A percentile compares a stretch with the other conserved stretches of the same genome.
phyloP scores from a whole-genome alignment of 2,113 vertebrate species.

The Paraplagusia blochii region DNA sequence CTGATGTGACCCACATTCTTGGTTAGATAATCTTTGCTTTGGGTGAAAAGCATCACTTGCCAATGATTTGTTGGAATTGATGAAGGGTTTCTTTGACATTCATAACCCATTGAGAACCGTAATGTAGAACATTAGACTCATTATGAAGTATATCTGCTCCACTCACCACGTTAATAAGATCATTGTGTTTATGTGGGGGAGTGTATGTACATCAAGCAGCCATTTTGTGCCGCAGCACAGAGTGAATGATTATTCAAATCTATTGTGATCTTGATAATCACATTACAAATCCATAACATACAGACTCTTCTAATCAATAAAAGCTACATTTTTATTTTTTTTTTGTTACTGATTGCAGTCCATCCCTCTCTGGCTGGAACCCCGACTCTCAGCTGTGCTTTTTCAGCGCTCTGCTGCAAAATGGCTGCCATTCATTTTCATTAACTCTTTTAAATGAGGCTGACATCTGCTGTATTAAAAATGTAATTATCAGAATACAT shows the following conservation, averaged over 20 bases:
- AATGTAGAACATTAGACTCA: neutral
- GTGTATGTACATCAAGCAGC: constrained; percentile 12
- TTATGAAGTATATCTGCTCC: neutral
- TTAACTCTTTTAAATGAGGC: constrained; percentile 68
- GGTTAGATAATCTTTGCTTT: too few relatives aligned
- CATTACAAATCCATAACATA: constrained; percentile 46
- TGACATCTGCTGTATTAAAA: constrained; percentile 75
- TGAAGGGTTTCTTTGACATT: constrained; percentile 22
- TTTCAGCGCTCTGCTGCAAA: constrained; percentile 33
- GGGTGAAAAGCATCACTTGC: neutral
- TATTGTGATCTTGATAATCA: constrained; percentile 24
- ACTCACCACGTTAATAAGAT: constrained; percentile 20
- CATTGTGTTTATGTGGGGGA: neutral
- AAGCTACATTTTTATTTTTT: constrained; percentile 33
- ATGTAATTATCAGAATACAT: constrained; percentile 77
- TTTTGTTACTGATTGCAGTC: constrained; percentile 13
- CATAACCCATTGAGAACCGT: neutral
- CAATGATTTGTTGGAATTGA: constrained; percentile 3
- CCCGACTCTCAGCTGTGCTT: constrained; percentile 16
- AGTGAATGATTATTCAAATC: constrained; percentile 42
- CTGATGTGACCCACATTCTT: too few relatives aligned
- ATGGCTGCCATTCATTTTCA: constrained; percentile 72
- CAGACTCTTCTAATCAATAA: constrained; percentile 45
- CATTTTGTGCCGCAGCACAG: constrained; percentile 30
- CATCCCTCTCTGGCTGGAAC: neutral